phyloP scores from a whole-genome alignment of 2,888 invertebrate genomes.

The Leptodirus hochenwartii region DNA sequence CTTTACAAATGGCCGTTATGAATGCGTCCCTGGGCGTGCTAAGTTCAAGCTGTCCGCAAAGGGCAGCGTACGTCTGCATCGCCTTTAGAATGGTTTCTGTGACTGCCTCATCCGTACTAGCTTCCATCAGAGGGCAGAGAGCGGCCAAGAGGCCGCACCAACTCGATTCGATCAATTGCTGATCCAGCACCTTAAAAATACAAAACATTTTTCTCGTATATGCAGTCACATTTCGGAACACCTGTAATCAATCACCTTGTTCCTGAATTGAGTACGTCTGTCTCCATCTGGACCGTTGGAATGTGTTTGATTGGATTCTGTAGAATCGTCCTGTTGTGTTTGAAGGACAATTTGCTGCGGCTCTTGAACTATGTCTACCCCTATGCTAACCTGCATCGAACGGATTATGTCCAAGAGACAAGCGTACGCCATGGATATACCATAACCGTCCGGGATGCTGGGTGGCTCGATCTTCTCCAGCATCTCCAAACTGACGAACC shows the following conservation, averaged over 20 bases:
- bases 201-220: no score
- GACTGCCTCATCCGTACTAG: constrained; percentile 84
- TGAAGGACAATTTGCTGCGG: constrained; percentile 5
- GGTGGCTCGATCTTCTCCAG: constrained; percentile 91
- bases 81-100: constrained; percentile 84
- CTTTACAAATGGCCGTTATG: constrained; percentile 85
- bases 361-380: constrained; percentile 25
- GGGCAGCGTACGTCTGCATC: constrained; percentile 74
- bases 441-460: constrained; percentile 89
- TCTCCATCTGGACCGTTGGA: constrained; percentile 22
- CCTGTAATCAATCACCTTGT: no score
- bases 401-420: constrained; percentile 83
- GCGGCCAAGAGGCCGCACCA: constrained; percentile 92
- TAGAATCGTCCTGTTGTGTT: constrained; percentile 20
- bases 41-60: constrained; percentile 70
- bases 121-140: constrained; percentile 79
- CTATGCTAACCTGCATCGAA: constrained; percentile 59
- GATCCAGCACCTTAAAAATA: constrained; percentile 37
- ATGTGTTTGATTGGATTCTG: constrained; percentile 29
- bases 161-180: constrained; percentile 77
- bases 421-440: constrained; percentile 88
- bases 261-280: no score
- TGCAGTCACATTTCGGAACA: constrained; percentile 26
- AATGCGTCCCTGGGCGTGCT: constrained; percentile 80
- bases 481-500: constrained; percentile 86